A percentile compares a stretch with the other conserved stretches of the same genome.
These are phyloP conservation scores for Podarcis raffonei DNA, from an alignment of 2,113 vertebrate genomes.

Conservation along the genomic window DNA sequence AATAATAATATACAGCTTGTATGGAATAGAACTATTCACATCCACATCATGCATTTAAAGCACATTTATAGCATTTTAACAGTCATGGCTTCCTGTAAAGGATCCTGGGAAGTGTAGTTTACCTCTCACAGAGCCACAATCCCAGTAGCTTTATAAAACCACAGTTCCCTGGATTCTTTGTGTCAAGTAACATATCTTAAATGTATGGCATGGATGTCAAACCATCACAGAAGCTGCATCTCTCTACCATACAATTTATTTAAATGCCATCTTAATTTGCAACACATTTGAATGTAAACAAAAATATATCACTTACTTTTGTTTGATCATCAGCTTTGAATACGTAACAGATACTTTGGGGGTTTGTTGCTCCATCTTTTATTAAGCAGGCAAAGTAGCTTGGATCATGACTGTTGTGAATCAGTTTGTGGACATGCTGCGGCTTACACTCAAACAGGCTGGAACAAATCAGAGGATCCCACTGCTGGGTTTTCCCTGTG, in stretches of 20 bases:
- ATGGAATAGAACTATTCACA: neutral
- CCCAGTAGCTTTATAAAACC: too few species aligned
- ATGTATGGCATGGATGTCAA: neutral
- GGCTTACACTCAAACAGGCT: slow-evolving; percentile 88
- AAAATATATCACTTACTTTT: slow-evolving; percentile 81
- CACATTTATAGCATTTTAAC: too few species aligned
- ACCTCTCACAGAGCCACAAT: too few species aligned
- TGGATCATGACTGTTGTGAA: slow-evolving; percentile 92
- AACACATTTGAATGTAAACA: neutral
- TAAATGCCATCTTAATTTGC: neutral
- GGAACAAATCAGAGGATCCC: slow-evolving; percentile 87
- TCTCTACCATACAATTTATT: neutral
- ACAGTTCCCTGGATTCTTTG: too few species aligned
- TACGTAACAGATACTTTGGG: slow-evolving; percentile 86
- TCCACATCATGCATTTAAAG: too few species aligned
- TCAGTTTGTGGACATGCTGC: slow-evolving; percentile 87
- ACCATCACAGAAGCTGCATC: slow-evolving; percentile 8
- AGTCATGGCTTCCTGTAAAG: too few species aligned
- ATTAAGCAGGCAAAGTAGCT: slow-evolving; percentile 91
- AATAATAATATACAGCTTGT: neutral
- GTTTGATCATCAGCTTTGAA: slow-evolving; percentile 89
- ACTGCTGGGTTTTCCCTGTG: slow-evolving; percentile 72
- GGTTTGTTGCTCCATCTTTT: slow-evolving; percentile 67
- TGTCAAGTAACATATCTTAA: too few species aligned
- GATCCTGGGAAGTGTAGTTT: too few species aligned